Conservation (phyloP, 2,888 invertebrate species). For the Tipula helvola region DNA sequence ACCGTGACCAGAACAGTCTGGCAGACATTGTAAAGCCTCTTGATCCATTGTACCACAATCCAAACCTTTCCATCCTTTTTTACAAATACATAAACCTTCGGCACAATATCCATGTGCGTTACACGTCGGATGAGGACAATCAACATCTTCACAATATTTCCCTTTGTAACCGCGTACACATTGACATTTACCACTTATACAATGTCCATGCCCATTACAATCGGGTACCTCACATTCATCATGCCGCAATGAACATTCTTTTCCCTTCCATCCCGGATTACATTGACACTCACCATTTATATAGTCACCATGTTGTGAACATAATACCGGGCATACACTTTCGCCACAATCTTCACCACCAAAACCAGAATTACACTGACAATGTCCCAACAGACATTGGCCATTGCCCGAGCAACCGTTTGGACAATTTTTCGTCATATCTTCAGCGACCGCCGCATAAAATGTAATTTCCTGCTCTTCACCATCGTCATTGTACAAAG, state of each 20-base stretch:
- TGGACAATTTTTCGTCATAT: constrained; percentile 91
- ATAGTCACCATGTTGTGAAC: constrained; percentile 94
- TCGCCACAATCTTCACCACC: constrained; percentile 94
- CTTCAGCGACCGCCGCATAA: constrained; percentile 72
- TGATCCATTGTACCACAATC: constrained; percentile 87
- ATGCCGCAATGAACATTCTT: constrained; percentile 88
- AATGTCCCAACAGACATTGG: constrained; percentile 87
- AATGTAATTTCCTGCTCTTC: constrained; percentile 79
- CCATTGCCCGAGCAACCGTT: constrained; percentile 96
- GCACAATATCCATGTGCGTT: constrained; percentile 91
- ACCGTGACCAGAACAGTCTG: constrained; percentile 83
- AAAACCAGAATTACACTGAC: constrained; percentile 93
- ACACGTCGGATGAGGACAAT: constrained; percentile 91
- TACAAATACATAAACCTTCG: constrained; percentile 87
- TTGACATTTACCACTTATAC: constrained; percentile 87
- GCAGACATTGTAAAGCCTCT: constrained; percentile 80
- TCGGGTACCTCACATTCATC: constrained; percentile 95
- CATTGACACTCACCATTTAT: constrained; percentile 94
- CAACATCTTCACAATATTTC: constrained; percentile 83
- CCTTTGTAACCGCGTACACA: constrained; percentile 93
- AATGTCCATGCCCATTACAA: constrained; percentile 93
- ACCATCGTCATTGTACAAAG: constrained; percentile 90
- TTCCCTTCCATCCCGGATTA: constrained; percentile 96
- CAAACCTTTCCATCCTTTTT: constrained; percentile 89
- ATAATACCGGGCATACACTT: constrained; percentile 95